Conservation (phyloP, 2,888 invertebrate species). For the Liopterus haemorrhoidalis region DNA sequence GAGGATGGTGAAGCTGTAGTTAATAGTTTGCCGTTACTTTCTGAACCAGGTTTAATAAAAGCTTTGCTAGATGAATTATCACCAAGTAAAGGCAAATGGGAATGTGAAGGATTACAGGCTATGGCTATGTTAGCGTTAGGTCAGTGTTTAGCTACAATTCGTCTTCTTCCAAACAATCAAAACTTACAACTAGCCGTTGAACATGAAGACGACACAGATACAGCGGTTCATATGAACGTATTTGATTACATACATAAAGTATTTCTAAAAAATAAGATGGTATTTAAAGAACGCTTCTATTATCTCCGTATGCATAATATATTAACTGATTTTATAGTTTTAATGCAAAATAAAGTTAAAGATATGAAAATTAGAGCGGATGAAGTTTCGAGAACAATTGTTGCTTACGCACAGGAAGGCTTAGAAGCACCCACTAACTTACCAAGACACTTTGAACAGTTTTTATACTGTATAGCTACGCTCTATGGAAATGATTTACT, state of each 20-base stretch:
- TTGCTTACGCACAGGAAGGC: constrained; percentile 69
- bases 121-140: constrained; percentile 65
- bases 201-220: constrained; percentile 75
- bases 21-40: constrained; percentile 60
- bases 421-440: constrained; percentile 69
- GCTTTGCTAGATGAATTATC: constrained; percentile 51
- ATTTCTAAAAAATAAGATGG: constrained; percentile 61
- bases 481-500: constrained; percentile 73
- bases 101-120: constrained; percentile 53
- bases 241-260: constrained; percentile 74
- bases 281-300: constrained; percentile 75
- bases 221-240: constrained; percentile 70
- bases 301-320: constrained; percentile 75
- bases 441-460: constrained; percentile 74
- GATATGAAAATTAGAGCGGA: constrained; percentile 79
- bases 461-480: constrained; percentile 71
- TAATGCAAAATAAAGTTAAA: constrained; percentile 87
- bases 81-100: constrained; percentile 48
- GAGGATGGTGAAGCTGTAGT: constrained; percentile 72
- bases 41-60: constrained; percentile 54
- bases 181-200: constrained; percentile 56
- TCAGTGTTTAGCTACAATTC: constrained; percentile 58
- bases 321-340: constrained; percentile 85
- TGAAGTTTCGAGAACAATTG: constrained; percentile 76
- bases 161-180: constrained; percentile 53